A percentile compares a stretch with the other conserved stretches of the same genome.
These are phyloP conservation scores for Orgyia antiqua DNA, from an alignment of 2,888 invertebrate genomes.

Conservation along the genomic window DNA sequence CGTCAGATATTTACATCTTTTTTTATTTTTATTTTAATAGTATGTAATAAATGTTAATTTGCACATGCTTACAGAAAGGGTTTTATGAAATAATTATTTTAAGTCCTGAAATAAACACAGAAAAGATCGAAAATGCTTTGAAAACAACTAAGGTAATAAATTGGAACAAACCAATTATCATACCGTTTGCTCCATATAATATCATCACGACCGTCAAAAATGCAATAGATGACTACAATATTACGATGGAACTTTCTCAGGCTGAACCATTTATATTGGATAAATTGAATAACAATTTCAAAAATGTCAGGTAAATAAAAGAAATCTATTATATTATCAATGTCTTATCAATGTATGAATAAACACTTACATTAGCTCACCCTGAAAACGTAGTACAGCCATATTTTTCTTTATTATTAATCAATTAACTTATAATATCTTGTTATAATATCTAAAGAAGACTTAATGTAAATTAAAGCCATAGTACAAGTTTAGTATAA, in stretches of 20 bases:
- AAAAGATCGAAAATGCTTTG: conserved; percentile 34
- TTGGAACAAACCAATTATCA: conserved; percentile 26
- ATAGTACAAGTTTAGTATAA: too few species aligned
- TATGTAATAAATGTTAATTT: too few species aligned
- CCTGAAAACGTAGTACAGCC: too few species aligned
- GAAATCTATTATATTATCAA: too few species aligned
- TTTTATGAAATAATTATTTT: conserved; percentile 38
- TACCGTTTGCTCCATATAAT: conserved; percentile 29
- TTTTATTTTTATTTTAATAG: too few species aligned
- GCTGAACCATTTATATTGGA: not conserved
- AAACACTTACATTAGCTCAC: too few species aligned
- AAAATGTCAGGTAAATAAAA: conserved; percentile 1
- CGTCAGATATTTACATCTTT: too few species aligned
- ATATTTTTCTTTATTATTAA: too few species aligned
- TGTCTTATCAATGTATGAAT: too few species aligned
- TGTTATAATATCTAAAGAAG: too few species aligned
- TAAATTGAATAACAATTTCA: not conserved
- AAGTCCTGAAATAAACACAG: conserved; percentile 32
- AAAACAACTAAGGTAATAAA: conserved; percentile 33
- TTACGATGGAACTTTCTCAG: not conserved
- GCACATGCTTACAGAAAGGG: conserved; percentile 22
- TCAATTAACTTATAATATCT: too few species aligned
- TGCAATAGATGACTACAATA: not conserved
- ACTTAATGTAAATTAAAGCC: too few species aligned
- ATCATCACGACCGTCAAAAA: conserved; percentile 11